These are phyloP conservation scores for Agrochola circellaris DNA, from an alignment of 2,888 invertebrate genomes.

Conservation along the genomic window DNA sequence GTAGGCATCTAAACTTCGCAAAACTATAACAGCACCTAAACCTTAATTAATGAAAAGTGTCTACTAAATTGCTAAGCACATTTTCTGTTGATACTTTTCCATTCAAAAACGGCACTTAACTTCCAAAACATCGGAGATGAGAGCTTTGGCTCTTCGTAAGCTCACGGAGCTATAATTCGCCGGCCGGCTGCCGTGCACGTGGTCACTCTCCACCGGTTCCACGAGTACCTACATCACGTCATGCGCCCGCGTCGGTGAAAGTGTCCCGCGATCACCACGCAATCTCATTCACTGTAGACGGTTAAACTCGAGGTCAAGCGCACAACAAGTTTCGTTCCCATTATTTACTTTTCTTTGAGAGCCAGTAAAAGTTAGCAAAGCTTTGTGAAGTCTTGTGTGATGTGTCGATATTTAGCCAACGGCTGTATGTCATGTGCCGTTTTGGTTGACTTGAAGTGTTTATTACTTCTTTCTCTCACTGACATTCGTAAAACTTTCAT, in stretches of 20 bases:
- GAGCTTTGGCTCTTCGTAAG: constrained; percentile 22
- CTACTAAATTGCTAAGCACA: background rate
- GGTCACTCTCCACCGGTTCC: constrained; percentile 65
- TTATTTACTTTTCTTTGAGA: constrained; percentile 80
- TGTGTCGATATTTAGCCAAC: constrained; percentile 39
- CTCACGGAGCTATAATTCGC: constrained; percentile 18
- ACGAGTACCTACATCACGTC: constrained; percentile 57
- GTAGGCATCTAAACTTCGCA: background rate
- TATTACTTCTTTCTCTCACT: constrained; percentile 31
- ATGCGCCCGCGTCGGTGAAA: constrained; percentile 78
- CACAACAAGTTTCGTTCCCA: constrained; percentile 82
- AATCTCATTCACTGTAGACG: constrained; percentile 76
- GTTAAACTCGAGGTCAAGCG: constrained; percentile 80
- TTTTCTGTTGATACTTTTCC: background rate
- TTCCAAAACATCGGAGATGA: background rate
- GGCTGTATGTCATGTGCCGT: constrained; percentile 24
- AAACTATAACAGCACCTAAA: constrained; percentile 3
- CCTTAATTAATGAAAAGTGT: background rate
- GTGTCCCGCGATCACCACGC: constrained; percentile 78
- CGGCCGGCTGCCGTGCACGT: constrained; percentile 55
- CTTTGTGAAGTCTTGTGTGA: constrained; percentile 55
- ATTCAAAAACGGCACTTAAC: background rate
- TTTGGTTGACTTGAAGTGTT: constrained; percentile 31
- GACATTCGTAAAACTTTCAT: constrained; percentile 43
- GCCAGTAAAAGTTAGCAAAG: constrained; percentile 82